Evolutionary conservation across 1,140 invertebrate genomes (phyloP).

Genomic region (Wasmannia auropunctata): DNA sequence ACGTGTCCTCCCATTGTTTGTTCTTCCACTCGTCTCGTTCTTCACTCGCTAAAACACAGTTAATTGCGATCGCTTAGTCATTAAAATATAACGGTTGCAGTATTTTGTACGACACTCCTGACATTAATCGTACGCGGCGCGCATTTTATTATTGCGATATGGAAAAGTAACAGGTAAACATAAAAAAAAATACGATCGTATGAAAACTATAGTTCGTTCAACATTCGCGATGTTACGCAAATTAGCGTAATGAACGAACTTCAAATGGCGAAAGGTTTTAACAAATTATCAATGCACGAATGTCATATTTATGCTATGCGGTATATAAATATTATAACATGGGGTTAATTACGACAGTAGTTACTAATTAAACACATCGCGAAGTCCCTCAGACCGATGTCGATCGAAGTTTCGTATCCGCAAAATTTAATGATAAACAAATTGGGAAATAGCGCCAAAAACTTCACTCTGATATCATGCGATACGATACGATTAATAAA

Average conservation of each 20-base stretch:
- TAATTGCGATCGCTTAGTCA: not conserved
- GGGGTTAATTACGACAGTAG: conserved; percentile 10
- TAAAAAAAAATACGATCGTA: not conserved
- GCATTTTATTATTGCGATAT: not conserved
- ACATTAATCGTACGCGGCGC: not conserved
- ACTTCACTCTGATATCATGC: not conserved
- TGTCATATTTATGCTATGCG: not conserved
- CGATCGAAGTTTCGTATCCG: not conserved
- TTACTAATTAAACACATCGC: conserved; percentile 3
- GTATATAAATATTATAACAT: not conserved
- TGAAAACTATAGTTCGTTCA: not conserved
- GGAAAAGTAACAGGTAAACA: not conserved
- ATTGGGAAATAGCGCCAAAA: conserved; percentile 3
- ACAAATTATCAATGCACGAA: not conserved
- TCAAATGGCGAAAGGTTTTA: not conserved
- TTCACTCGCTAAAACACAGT: not conserved
- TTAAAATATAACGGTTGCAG: not conserved
- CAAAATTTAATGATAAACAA: conserved; percentile 23
- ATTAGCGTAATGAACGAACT: not conserved
- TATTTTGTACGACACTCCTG: not conserved
- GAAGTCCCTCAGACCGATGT: not conserved
- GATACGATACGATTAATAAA: conserved; percentile 5
- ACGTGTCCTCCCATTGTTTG: not conserved
- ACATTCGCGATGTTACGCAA: not conserved
- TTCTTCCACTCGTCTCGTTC: not conserved